Conservation (phyloP, 2,113 vertebrate species). For the Plectropomus leopardus region DNA sequence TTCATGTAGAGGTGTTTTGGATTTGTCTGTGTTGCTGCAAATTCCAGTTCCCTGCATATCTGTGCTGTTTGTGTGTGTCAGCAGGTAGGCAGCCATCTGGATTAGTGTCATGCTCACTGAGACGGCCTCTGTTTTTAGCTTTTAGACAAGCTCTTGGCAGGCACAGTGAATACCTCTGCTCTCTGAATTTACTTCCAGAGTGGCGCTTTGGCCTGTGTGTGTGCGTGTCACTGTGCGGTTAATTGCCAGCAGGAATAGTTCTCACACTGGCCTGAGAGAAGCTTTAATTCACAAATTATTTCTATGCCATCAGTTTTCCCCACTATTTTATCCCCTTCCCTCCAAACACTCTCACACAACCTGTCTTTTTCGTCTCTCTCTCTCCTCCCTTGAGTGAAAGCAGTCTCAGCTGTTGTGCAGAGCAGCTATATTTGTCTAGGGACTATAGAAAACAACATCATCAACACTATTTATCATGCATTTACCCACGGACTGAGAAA, state of each 20-base stretch:
- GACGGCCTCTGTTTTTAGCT: constrained; percentile 60
- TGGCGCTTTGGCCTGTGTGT: constrained; percentile 32
- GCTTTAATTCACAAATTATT: constrained; percentile 30
- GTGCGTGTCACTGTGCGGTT: constrained; percentile 44
- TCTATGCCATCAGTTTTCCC: constrained; percentile 19
- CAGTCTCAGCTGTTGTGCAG: constrained; percentile 49
- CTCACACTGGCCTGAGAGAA: constrained; percentile 10
- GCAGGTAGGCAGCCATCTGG: constrained; percentile 43
- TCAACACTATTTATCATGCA: constrained; percentile 41
- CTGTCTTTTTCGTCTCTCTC: constrained; percentile 11
- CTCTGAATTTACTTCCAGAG: constrained; percentile 50
- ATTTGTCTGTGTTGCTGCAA: constrained; percentile 1
- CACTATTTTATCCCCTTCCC: not conserved
- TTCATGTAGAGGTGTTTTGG: not conserved
- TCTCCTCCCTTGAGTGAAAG: constrained; percentile 7
- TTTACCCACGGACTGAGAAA: constrained; percentile 19
- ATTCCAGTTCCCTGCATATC: not conserved
- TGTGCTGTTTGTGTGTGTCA: constrained; percentile 26
- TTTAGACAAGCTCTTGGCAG: constrained; percentile 60
- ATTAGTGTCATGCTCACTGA: constrained; percentile 39
- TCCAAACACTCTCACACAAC: not conserved
- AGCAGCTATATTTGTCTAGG: constrained; percentile 17
- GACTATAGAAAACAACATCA: constrained; percentile 44
- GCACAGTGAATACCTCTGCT: constrained; percentile 52
- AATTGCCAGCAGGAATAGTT: constrained; percentile 30